Evolutionary conservation across 2,113 vertebrate species (phyloP), one percentile per base, ranked within the genome.

Genomic region (Tragulus kanchil): DNA sequence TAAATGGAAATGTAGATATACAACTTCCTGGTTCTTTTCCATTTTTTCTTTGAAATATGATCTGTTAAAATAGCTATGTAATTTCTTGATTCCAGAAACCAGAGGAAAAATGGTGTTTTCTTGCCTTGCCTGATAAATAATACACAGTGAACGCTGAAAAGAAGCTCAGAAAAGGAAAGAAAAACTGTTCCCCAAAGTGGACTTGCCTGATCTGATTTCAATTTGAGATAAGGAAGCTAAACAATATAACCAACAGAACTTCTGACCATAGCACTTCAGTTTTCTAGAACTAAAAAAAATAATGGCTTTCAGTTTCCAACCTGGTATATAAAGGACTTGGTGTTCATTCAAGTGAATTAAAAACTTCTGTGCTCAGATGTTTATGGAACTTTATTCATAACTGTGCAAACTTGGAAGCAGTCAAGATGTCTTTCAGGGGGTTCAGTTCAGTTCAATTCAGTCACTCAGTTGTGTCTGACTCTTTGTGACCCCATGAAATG

Each of bases 41-140:
- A 3, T 45, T 78, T 71, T 93, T 89, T 67, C 42, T n/a, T 82
- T 75, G 28, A 93, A 89, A 91, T 86, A 48, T 81, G 15, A 89
- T n/a, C 54, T 67, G 7, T 94, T 93, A 48, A 75, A 89, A 61
- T 81, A 61, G 45, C 31, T 23, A 92, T 65, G 23, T 79, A 94
- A 50, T 67, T 82, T 90, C 79, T 92, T 23, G 28, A 92, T 21
- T 93, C 59, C 75, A 89, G 64, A 88, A 94, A 85, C 52, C 58
- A 85, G n/a, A 93, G 12, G 71, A 25, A 28, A 67, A 95, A 58
- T 7, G 26, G 1, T 36, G 5, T 75, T 94, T 90, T 78, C 54
- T 78, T 90, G 31, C 28, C 59, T 89, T 94, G 42, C 50, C 52
- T 92, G 19, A 52, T 85, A 85, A 95, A 75, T 62, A 94, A 82